A percentile compares a stretch with the other conserved stretches of the same genome.
These are phyloP conservation scores for Caenorhabditis tropicalis DNA, from an alignment of 1,140 invertebrate species.

Conservation along the genomic window DNA sequence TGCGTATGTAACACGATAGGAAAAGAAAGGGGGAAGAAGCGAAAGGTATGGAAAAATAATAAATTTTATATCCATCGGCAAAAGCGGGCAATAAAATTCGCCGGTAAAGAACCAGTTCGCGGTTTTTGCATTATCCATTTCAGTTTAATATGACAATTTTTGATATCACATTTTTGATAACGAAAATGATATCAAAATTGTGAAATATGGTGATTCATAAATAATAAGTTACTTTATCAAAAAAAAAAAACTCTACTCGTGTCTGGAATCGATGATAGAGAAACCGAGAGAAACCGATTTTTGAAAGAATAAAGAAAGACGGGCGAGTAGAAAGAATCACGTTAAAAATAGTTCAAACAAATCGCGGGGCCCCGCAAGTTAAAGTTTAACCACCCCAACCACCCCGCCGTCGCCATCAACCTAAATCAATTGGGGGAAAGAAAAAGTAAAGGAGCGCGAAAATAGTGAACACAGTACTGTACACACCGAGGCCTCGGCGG, in stretches of 20 bases:
- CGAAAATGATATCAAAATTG: not conserved
- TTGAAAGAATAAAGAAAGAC: not conserved
- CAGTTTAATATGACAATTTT: not conserved
- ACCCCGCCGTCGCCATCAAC: slow-evolving; percentile 12
- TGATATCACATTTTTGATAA: too few species aligned
- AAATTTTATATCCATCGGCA: not conserved
- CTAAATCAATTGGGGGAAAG: not conserved
- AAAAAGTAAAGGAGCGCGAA: not conserved
- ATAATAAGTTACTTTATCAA: too few species aligned
- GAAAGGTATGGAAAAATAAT: not conserved
- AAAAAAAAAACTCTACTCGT: too few species aligned
- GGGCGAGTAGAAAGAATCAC: not conserved
- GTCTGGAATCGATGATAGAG: too few species aligned
- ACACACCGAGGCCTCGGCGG: not conserved
- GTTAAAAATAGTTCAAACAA: slow-evolving; percentile 45
- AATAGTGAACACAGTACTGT: slow-evolving; percentile 43
- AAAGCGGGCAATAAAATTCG: not conserved
- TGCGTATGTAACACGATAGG: slow-evolving; percentile 36
- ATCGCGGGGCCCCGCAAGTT: not conserved
- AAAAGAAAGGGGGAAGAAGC: not conserved
- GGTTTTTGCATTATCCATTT: not conserved
- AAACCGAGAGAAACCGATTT: too few species aligned
- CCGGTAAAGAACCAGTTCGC: not conserved
- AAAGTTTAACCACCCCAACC: slow-evolving; percentile 21
- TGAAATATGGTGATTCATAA: not conserved